A percentile compares a stretch with the other conserved stretches of the same genome.
Evolutionary conservation across 2,113 vertebrate species (phyloP).

Genomic region (Calidris pugnax): DNA sequence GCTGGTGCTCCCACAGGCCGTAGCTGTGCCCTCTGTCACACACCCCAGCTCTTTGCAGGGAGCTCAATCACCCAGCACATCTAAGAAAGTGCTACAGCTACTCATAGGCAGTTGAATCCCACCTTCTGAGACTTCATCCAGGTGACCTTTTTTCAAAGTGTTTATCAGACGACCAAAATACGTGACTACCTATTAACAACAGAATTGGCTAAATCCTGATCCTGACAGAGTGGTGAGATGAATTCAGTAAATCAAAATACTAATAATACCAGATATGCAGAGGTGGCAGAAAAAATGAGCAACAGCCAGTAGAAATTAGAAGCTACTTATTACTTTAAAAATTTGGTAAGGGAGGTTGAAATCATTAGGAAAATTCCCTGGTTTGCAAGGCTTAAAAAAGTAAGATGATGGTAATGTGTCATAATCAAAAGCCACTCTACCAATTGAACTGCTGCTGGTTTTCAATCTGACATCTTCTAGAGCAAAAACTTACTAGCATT

Average conservation of each 20-base stretch:
- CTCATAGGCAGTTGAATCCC: background rate
- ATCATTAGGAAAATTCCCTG: background rate
- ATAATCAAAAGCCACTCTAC: background rate
- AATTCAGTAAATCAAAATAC: background rate
- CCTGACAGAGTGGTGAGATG: background rate
- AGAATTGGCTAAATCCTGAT: background rate
- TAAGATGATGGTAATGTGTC: background rate
- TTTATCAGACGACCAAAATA: background rate
- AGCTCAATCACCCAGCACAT: background rate
- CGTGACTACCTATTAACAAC: background rate
- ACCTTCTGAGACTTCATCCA: background rate
- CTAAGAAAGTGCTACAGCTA: background rate
- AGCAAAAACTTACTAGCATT: background rate
- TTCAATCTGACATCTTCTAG: background rate
- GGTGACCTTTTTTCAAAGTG: background rate
- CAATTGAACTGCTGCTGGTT: background rate
- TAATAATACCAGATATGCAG: background rate
- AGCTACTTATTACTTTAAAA: background rate
- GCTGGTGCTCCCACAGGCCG: fast-evolving
- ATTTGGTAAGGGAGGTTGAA: background rate
- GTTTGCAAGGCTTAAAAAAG: background rate
- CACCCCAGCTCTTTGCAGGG: fast-evolving
- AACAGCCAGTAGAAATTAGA: background rate
- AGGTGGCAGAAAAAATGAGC: background rate
- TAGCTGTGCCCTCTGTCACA: background rate